These are phyloP conservation scores for Nematolebias whitei DNA, from an alignment of 2,113 vertebrate species.

Conservation along the genomic window DNA sequence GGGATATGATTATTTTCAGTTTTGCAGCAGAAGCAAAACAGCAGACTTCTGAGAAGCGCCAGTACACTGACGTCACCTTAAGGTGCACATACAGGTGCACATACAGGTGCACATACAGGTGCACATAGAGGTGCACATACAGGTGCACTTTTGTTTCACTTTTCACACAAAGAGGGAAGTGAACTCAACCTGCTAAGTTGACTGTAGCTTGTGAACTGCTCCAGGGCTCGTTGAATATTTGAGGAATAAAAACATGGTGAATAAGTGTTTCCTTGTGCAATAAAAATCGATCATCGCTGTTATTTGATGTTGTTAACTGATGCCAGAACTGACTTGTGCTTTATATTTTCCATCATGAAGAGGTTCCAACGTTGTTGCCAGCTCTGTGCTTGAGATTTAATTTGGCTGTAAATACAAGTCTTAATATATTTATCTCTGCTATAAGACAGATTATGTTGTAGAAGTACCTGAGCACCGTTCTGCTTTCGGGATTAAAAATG, in stretches of 20 bases:
- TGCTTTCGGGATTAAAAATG: too few species aligned
- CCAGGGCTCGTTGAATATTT: not conserved
- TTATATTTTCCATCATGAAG: not conserved
- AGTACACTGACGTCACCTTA: not conserved
- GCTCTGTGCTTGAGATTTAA: not conserved
- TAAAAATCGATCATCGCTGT: not conserved
- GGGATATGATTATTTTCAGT: not conserved
- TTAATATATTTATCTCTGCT: too few species aligned
- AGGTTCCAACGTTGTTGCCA: not conserved
- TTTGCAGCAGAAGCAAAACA: not conserved
- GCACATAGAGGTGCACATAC: too few species aligned
- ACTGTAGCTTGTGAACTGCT: not conserved
- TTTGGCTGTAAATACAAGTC: too few species aligned
- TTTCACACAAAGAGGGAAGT: not conserved
- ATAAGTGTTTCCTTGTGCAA: not conserved
- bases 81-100: not conserved
- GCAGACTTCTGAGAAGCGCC: not conserved
- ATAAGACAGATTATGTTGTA: too few species aligned
- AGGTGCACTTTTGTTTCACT: not conserved
- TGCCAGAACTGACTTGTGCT: not conserved
- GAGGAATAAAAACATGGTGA: not conserved
- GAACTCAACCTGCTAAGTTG: not conserved
- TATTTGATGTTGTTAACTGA: not conserved
- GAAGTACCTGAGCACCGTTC: too few species aligned
- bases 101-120: not conserved